Base-by-base conservation (phyloP, 2,797 vertebrate genomes). In the Lepilemur ruficaudatus region DNA sequence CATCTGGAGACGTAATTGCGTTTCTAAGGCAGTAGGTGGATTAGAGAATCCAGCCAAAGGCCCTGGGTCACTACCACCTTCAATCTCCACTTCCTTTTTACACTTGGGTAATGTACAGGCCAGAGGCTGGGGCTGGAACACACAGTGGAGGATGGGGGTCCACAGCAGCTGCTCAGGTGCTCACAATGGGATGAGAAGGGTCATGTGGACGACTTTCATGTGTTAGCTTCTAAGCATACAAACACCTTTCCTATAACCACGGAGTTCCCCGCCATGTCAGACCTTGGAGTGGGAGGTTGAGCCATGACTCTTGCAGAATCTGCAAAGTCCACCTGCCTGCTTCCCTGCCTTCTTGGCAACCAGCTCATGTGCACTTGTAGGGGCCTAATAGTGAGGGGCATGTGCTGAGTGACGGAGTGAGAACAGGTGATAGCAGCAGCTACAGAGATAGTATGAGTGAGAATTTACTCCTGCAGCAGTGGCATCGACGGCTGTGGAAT, bases 301-400 rank as follows among this genome's bases (percentile, higher is more conserved):
- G 50, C 30, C 35, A 1, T 30, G 63, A 25, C 57, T 1, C 23
- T 1, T 17, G 50, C 15, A 50, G 15, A 50, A 50, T 17, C 50
- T 50, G 50, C 4, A 6, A 50, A 50, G 50, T 17, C 50, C 1
- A 17, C 50, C 14, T 18, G 48, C 65, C 67, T 15, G 65, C 57
- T 52, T 79, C 57, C 17, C 48, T 59, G 35, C 52, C 52, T 52
- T 32, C 78, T 89, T n/a, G 76, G 73, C 12, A 57, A 32, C 41
- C 57, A 50, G 4, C 9, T 15, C 5, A 1, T 10, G 9, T 35
- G 63, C n/a, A 0, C 0, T 5, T 8, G 7, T 43, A 43, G 5
- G 43, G 7, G 43, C 7, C 43, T 43, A 43, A 43, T 8, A 43
- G 7, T 43, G 43, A 43, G 43, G 43, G 43, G 43, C 43, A 43